Conservation (phyloP, 2,113 vertebrate genomes). For the Vanacampus margaritifer region DNA sequence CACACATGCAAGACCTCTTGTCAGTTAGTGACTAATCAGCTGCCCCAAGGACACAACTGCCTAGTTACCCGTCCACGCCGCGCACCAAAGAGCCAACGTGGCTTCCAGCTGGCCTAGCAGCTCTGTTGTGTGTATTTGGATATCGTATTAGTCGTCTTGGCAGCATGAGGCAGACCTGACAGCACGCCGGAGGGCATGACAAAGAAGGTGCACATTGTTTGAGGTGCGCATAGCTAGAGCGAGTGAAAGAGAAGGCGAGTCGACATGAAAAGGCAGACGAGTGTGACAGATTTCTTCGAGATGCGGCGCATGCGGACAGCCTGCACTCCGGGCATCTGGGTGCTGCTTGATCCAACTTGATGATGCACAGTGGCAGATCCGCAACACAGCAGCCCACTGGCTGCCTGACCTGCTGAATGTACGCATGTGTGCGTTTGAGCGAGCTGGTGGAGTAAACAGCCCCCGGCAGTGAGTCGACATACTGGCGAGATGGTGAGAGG, state of each 20-base stretch:
- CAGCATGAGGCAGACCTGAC: conserved; percentile 41
- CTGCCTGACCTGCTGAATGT: conserved; percentile 38
- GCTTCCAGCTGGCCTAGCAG: conserved; percentile 12
- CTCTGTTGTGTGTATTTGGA: conserved; percentile 25
- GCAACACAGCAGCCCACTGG: conserved; percentile 31
- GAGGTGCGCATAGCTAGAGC: conserved; percentile 43
- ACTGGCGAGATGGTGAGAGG: conserved; percentile 56
- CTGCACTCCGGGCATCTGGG: conserved; percentile 37
- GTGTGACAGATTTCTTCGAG: conserved; percentile 47
- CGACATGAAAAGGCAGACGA: conserved; percentile 1
- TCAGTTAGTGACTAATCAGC: conserved; percentile 42
- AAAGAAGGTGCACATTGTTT: conserved; percentile 40
- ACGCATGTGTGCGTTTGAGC: background rate
- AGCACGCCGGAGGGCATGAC: conserved; percentile 49
- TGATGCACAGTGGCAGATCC: conserved; percentile 58
- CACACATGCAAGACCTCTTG: background rate
- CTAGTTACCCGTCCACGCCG: conserved; percentile 17
- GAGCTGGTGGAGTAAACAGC: conserved; percentile 36
- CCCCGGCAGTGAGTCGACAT: conserved; percentile 38
- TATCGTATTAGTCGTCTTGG: conserved; percentile 31
- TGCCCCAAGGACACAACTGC: conserved; percentile 32
- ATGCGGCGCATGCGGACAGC: conserved; percentile 13
- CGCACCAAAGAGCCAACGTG: conserved; percentile 17
- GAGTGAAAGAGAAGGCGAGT: background rate
- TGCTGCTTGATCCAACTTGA: conserved; percentile 45